phyloP scores from a whole-genome alignment of 2,797 vertebrate species.

The Luscinia megarhynchos region DNA sequence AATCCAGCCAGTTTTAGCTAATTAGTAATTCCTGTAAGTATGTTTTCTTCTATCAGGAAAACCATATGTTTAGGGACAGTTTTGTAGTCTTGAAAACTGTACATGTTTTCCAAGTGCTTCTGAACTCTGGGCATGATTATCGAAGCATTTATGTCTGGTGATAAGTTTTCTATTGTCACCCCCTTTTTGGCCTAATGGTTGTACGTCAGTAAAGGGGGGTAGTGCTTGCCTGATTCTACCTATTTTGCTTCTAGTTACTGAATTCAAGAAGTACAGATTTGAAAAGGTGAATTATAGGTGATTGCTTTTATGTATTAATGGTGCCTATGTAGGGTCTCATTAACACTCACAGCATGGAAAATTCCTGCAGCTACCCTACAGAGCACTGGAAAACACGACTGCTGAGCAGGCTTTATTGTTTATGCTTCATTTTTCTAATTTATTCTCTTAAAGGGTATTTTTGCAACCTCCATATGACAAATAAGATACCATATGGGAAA shows the following conservation, averaged over 20 bases:
- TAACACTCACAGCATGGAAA: slow-evolving; percentile 73
- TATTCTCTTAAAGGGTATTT: slow-evolving; percentile 56
- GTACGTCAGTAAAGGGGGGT: not conserved
- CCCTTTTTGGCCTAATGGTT: not conserved
- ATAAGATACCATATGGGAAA: slow-evolving; percentile 62
- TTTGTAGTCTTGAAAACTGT: not conserved
- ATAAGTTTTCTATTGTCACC: not conserved
- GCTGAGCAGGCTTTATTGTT: slow-evolving; percentile 69
- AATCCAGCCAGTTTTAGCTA: not conserved
- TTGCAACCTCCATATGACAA: slow-evolving; percentile 61
- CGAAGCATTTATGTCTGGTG: not conserved
- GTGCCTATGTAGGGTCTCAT: slow-evolving; percentile 67
- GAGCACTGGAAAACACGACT: slow-evolving; percentile 67
- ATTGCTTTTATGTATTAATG: slow-evolving; percentile 71
- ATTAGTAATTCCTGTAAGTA: not conserved
- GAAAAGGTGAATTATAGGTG: slow-evolving; percentile 63
- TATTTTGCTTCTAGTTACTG: slow-evolving; percentile 51
- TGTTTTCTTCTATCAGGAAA: not conserved
- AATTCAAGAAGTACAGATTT: slow-evolving; percentile 30
- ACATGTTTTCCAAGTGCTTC: not conserved
- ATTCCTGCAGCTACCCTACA: slow-evolving; percentile 58
- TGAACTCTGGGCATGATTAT: not conserved
- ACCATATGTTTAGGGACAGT: not conserved
- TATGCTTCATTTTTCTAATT: slow-evolving; percentile 67
- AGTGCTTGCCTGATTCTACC: not conserved